A percentile compares a stretch with the other conserved stretches of the same genome.
phyloP scores from a whole-genome alignment of 1,140 invertebrate genomes.

The Neelides sp. region DNA sequence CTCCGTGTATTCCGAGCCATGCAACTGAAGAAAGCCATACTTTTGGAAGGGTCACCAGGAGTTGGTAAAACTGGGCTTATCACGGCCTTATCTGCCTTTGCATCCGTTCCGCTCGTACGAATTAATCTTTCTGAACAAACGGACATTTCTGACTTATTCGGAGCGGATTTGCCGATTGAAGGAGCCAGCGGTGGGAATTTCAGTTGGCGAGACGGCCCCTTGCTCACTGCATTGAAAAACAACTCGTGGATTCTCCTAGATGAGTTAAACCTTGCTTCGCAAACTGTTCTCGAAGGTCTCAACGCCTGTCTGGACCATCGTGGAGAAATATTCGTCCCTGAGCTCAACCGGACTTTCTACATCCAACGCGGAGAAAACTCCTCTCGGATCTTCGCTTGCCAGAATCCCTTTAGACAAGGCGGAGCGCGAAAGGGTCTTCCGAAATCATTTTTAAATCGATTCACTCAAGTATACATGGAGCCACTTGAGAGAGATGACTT shows the following conservation, averaged over 20 bases:
- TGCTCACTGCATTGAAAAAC: constrained; percentile 78
- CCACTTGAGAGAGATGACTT: constrained; percentile 65
- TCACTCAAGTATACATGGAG: constrained; percentile 86
- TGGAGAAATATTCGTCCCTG: constrained; percentile 89
- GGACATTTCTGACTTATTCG: constrained; percentile 84
- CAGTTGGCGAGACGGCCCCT: constrained; percentile 89
- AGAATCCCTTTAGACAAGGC: constrained; percentile 94
- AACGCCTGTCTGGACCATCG: constrained; percentile 98
- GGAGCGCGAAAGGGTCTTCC: constrained; percentile 89
- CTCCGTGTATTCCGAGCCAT: constrained; percentile 72
- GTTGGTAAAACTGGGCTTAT: constrained; percentile 96
- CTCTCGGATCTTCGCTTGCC: constrained; percentile 90
- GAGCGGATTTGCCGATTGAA: constrained; percentile 90
- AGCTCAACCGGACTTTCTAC: constrained; percentile 73
- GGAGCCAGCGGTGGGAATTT: constrained; percentile 72
- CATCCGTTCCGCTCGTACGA: constrained; percentile 66
- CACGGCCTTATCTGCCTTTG: constrained; percentile 71
- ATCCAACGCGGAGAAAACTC: constrained; percentile 57
- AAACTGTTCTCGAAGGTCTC: constrained; percentile 93
- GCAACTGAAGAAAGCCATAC: constrained; percentile 74
- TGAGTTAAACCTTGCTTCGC: constrained; percentile 95
- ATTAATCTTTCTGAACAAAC: constrained; percentile 99
- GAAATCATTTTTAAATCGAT: constrained; percentile 93
- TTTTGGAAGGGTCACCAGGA: constrained; percentile 94
- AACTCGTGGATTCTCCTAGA: constrained; percentile 96